Base-by-base conservation (phyloP, 2,888 invertebrate genomes). In the Myopa tessellatipennis region DNA sequence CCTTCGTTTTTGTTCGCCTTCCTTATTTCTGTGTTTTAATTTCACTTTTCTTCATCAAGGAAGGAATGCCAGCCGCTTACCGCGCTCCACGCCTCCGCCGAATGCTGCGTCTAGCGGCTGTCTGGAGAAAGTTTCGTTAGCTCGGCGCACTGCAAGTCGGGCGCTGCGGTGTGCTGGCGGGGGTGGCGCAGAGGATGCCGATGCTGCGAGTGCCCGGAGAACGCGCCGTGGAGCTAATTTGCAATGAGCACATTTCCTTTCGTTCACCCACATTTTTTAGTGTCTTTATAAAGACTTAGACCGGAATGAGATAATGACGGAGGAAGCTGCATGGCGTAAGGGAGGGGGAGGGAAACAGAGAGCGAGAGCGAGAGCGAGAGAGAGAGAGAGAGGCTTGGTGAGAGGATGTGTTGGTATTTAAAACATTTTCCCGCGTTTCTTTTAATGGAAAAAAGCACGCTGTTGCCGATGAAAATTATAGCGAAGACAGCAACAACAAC, bases 401-500 rank as follows among this genome's bases (percentile, higher is more conserved):
- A n/a, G n/a, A n/a, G n/a, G 26, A 69, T 69, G 75, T 75, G 75
- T 60, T 69, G 69, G 75, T 75, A 75, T 75, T 75, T 75, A 75
- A 75, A 75, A 69, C 40, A 74, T 75, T 69, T 75, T 75, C 75
- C 75, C 75, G 75, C 75, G 60, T 45, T 69, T 68, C 67, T 75
- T n/a, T 45, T 69, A 69, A 65, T 60, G 69, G 60, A 75, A 38
- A 65, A 60, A 12, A n/a, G 52, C 10, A 14, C 18, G 58, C 50
- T 36, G 38, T 34, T 67, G 36, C 18, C 5, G 16, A 8, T 82
- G 83, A 83, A 81, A 78, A 82, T 73, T 69, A 77, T 50, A 55
- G 63, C 50, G 69, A 69, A 45, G 71, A 65, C 68, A 68, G 40
- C 77, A 67, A 77, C 61, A 81, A 82, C 80, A 81, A 83, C 81